Evolutionary conservation across 2,888 invertebrate genomes (phyloP).

Genomic region (Napeogenes sylphis): DNA sequence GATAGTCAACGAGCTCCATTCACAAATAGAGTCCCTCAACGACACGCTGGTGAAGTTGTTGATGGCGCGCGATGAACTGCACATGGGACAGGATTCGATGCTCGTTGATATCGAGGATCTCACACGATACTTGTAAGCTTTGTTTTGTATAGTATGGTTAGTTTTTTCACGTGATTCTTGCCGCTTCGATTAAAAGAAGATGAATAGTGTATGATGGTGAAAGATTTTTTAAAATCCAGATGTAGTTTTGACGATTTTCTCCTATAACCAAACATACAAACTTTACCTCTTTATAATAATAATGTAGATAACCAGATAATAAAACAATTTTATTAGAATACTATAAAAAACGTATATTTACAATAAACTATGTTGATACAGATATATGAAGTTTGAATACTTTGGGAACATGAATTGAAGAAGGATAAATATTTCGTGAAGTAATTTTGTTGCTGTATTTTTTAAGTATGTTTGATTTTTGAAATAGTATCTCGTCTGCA

Average conservation of each 20-base stretch:
- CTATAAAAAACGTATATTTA: background rate
- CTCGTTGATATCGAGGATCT: slow-evolving; percentile 97
- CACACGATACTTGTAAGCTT: slow-evolving; percentile 89
- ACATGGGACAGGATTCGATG: slow-evolving; percentile 99
- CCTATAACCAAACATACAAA: no score
- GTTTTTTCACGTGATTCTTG: background rate
- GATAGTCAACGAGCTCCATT: slow-evolving; percentile 95
- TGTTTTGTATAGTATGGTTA: slow-evolving; percentile 2
- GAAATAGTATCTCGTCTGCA: background rate
- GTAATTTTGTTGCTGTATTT: slow-evolving; percentile 15
- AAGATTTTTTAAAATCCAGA: no score
- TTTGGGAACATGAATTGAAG: slow-evolving; percentile 4
- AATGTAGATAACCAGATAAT: no score
- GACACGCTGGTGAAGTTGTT: slow-evolving; percentile 92
- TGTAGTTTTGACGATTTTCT: no score
- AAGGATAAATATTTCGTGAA: background rate
- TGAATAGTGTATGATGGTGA: no score
- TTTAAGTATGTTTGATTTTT: slow-evolving; percentile 8
- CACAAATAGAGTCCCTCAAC: slow-evolving; percentile 94
- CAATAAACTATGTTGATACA: background rate
- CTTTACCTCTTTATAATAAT: no score
- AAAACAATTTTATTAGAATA: no score
- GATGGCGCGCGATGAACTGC: slow-evolving; percentile 95
- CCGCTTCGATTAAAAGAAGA: no score
- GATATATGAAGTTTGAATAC: slow-evolving; percentile 7